Evolutionary conservation across 2,888 invertebrate genomes (phyloP).

Genomic region (Sabellastarte sp.): DNA sequence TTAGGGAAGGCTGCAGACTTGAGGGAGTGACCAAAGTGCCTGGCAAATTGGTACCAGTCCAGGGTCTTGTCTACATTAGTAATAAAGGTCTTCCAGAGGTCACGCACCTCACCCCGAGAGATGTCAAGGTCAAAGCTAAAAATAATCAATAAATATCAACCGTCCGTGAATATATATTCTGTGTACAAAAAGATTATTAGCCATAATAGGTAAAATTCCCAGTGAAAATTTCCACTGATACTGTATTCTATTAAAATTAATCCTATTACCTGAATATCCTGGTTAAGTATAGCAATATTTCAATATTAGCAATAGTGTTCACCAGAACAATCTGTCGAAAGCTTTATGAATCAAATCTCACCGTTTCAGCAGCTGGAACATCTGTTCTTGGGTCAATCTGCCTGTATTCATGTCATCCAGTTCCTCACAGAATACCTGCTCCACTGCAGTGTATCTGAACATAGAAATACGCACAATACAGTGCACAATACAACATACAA

Average conservation of each 20-base stretch:
- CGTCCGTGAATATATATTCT: no score
- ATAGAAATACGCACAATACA: no score
- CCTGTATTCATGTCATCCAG: slow-evolving; percentile 54
- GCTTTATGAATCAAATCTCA: no score
- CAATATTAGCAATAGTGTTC: no score
- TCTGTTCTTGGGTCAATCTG: slow-evolving; percentile 53
- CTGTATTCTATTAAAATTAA: neutral
- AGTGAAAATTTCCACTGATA: neutral
- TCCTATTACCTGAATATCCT: neutral
- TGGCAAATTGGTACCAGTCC: slow-evolving; percentile 55
- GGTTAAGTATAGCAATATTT: no score
- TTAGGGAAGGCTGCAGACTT: slow-evolving; percentile 57
- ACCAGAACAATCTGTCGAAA: no score
- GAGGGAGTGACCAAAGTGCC: slow-evolving; percentile 57
- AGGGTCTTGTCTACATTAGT: slow-evolving; percentile 55
- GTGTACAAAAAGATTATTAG: no score
- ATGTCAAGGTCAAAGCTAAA: slow-evolving; percentile 50
- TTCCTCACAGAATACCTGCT: slow-evolving; percentile 50
- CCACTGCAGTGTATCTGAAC: no score
- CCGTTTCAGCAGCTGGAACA: slow-evolving; percentile 53
- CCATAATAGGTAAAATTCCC: no score
- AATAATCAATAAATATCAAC: no score
- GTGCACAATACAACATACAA: no score
- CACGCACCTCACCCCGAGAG: slow-evolving; percentile 54
- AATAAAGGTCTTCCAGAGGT: slow-evolving; percentile 57